Conservation (phyloP, 2,113 vertebrate species). For the Epinephelus lanceolatus region DNA sequence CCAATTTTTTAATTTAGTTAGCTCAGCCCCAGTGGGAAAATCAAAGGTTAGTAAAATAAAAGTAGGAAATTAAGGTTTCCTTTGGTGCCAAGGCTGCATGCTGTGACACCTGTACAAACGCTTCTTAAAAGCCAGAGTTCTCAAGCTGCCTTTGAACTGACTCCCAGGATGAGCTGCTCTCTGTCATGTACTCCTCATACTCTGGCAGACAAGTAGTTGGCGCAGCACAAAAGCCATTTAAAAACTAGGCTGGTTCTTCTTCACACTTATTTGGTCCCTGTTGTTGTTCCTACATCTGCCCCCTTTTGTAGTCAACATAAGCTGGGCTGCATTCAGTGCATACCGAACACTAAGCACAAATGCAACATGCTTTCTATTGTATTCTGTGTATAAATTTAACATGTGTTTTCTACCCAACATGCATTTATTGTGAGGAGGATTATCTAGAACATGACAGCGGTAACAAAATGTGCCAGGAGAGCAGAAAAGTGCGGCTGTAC, state of each 20-base stretch:
- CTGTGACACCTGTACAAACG: conserved; percentile 22
- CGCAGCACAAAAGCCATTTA: conserved; percentile 37
- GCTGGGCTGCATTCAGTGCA: neutral
- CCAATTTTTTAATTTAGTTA: neutral
- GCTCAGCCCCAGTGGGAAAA: neutral
- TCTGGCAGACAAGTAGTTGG: conserved; percentile 58
- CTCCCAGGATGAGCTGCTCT: conserved; percentile 36
- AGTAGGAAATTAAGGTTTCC: conserved; percentile 10
- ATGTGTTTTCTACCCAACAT: neutral
- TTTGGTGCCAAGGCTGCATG: conserved; percentile 3
- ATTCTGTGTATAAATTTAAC: neutral
- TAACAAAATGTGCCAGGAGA: neutral
- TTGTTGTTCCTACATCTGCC: neutral
- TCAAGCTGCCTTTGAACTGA: conserved; percentile 10
- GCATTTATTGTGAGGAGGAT: neutral
- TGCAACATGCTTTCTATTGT: neutral
- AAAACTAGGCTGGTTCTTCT: conserved; percentile 32
- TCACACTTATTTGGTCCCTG: conserved; percentile 20
- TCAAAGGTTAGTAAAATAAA: neutral
- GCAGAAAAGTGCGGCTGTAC: neutral
- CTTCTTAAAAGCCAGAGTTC: conserved; percentile 3
- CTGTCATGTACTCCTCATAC: conserved; percentile 38
- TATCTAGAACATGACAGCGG: neutral
- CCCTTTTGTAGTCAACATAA: conserved; percentile 34
- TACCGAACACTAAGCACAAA: neutral